A percentile compares a stretch with the other conserved stretches of the same genome.
phyloP scores from a whole-genome alignment of 1,140 invertebrate genomes.

The Brachionus manjavacas region DNA sequence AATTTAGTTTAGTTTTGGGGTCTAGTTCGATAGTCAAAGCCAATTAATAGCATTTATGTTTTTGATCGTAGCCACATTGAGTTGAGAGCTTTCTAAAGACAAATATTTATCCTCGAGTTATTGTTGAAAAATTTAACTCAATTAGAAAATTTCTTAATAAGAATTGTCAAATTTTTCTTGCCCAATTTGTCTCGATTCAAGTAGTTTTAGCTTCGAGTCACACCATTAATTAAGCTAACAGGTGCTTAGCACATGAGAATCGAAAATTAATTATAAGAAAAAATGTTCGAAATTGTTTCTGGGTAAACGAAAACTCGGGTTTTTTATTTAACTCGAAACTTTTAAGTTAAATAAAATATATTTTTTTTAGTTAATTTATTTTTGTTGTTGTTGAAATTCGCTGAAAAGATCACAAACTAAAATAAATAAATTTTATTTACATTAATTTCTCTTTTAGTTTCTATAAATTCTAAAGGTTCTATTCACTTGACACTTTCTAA shows the following conservation, averaged over 20 bases:
- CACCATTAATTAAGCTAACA: background rate
- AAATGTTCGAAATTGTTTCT: no score
- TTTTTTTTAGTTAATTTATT: background rate
- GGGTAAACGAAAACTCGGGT: no score
- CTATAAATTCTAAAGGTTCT: no score
- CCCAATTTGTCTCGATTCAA: background rate
- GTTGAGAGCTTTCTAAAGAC: background rate
- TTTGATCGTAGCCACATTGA: background rate
- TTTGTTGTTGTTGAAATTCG: no score
- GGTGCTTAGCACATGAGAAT: background rate
- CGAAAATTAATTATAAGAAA: background rate
- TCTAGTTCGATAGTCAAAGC: background rate
- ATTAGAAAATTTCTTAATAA: background rate
- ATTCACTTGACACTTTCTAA: no score
- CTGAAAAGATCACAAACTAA: no score
- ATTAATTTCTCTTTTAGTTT: no score
- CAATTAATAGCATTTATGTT: background rate
- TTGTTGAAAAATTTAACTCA: constrained; percentile 9
- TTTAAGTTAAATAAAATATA: background rate
- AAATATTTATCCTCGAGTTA: constrained; percentile 15
- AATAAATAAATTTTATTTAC: no score
- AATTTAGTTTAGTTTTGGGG: background rate
- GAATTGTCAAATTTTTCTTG: background rate
- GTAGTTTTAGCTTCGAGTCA: background rate
- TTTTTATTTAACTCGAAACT: no score